Conservation (phyloP, 2,888 invertebrate genomes). For the Chloroclysta siterata region DNA sequence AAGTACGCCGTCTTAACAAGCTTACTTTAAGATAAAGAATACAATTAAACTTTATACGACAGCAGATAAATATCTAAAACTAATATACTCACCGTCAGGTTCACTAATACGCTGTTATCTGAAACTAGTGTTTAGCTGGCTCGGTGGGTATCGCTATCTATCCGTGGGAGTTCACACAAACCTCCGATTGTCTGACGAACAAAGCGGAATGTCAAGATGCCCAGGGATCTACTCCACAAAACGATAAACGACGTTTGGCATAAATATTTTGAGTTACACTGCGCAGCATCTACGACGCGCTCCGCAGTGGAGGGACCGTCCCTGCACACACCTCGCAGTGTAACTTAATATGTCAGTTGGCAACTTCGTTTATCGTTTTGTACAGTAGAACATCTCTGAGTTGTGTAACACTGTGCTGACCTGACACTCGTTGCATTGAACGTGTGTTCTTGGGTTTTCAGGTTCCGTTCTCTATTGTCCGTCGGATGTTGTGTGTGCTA, state of each 20-base stretch:
- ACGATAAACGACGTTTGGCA: not conserved
- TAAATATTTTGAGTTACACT: not conserved
- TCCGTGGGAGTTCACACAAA: conserved; percentile 78
- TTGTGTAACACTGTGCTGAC: conserved; percentile 66
- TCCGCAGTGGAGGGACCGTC: too few relatives aligned
- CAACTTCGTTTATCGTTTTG: not conserved
- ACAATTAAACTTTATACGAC: not conserved
- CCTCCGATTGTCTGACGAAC: conserved; percentile 69
- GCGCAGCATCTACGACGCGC: not conserved
- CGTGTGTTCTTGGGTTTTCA: conserved; percentile 62
- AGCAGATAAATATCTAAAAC: conserved; percentile 17
- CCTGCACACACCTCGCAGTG: not conserved
- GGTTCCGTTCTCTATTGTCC: conserved; percentile 55
- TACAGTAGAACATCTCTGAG: conserved; percentile 36
- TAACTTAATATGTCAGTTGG: not conserved
- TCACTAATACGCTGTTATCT: conserved; percentile 61
- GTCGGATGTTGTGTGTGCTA: conserved; percentile 12
- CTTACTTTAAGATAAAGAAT: too few relatives aligned
- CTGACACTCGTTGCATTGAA: conserved; percentile 71
- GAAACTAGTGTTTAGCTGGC: conserved; percentile 65
- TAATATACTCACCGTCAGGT: conserved; percentile 8
- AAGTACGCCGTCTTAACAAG: too few relatives aligned
- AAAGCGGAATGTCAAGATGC: conserved; percentile 83
- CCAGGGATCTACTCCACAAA: not conserved
- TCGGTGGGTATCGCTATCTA: conserved; percentile 58